These are phyloP conservation scores for Paraescarpia echinospica DNA, from an alignment of 1,140 invertebrate species.

Conservation along the genomic window DNA sequence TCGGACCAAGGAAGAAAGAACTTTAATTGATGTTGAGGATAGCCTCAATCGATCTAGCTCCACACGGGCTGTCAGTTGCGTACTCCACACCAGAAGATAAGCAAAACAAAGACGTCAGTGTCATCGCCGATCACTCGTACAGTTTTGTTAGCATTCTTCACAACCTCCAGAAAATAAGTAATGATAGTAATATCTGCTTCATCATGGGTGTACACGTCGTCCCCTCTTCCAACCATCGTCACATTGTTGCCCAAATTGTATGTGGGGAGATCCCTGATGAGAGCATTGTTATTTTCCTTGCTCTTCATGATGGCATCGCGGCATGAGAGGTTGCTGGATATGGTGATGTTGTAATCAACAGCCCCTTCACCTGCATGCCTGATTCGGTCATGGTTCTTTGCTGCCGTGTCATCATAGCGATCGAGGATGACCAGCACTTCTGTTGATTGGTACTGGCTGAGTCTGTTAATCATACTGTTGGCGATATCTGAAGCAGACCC, in stretches of 20 bases:
- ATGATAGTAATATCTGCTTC: too few relatives aligned
- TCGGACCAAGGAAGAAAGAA: too few relatives aligned
- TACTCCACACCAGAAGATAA: neutral
- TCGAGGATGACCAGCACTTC: neutral
- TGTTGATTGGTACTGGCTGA: neutral
- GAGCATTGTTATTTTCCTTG: neutral
- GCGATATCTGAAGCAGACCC: too few relatives aligned
- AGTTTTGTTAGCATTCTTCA: neutral
- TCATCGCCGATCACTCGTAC: constrained; percentile 13
- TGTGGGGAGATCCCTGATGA: neutral
- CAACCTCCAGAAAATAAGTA: neutral
- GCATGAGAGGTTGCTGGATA: constrained; percentile 6
- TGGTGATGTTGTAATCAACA: neutral
- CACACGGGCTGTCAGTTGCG: too few relatives aligned
- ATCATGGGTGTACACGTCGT: too few relatives aligned
- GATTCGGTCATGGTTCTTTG: neutral
- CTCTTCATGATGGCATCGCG: constrained; percentile 13
- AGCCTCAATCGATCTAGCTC: too few relatives aligned
- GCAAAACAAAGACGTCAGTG: constrained; percentile 13
- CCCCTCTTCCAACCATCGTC: too few relatives aligned
- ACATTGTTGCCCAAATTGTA: too few relatives aligned
- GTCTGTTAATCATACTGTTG: neutral
- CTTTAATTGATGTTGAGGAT: too few relatives aligned
- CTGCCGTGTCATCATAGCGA: neutral
- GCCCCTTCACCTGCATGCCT: too few relatives aligned